Evolutionary conservation across 2,797 vertebrate genomes (phyloP).

Genomic region (Pempheris klunzingeri): DNA sequence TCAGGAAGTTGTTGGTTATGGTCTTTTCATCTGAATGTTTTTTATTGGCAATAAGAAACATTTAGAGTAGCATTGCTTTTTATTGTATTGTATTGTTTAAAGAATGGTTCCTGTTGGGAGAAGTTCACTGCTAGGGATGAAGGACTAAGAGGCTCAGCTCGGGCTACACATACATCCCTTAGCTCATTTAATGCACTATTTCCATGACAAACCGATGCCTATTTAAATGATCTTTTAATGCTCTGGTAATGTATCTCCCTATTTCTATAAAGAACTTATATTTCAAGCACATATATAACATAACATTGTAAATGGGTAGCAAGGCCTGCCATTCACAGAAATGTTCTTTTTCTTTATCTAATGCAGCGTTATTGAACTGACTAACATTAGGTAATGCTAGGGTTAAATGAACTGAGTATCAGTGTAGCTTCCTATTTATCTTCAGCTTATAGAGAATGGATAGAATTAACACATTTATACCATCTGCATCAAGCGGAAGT

Average conservation of each 20-base stretch:
- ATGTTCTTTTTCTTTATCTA: background rate
- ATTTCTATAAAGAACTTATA: background rate
- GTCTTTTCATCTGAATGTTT: background rate
- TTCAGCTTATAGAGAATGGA: background rate
- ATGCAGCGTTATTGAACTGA: background rate
- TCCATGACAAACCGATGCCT: background rate
- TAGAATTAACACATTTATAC: constrained; percentile 13
- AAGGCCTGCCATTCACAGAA: background rate
- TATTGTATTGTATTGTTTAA: too few relatives aligned
- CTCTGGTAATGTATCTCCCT: background rate
- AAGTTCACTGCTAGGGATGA: background rate
- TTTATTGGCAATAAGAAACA: background rate
- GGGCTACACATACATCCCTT: background rate
- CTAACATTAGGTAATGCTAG: constrained; percentile 16
- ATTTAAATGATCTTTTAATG: background rate
- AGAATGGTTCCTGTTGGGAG: background rate
- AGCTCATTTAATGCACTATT: background rate
- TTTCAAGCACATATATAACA: too few relatives aligned
- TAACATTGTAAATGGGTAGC: too few relatives aligned
- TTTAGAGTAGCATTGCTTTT: background rate
- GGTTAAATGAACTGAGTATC: constrained; percentile 6
- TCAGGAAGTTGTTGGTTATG: background rate
- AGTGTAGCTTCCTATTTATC: background rate
- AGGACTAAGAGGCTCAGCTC: background rate
- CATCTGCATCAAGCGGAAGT: constrained; percentile 25